Conservation (phyloP, 2,113 vertebrate species). For the Lynx canadensis region DNA sequence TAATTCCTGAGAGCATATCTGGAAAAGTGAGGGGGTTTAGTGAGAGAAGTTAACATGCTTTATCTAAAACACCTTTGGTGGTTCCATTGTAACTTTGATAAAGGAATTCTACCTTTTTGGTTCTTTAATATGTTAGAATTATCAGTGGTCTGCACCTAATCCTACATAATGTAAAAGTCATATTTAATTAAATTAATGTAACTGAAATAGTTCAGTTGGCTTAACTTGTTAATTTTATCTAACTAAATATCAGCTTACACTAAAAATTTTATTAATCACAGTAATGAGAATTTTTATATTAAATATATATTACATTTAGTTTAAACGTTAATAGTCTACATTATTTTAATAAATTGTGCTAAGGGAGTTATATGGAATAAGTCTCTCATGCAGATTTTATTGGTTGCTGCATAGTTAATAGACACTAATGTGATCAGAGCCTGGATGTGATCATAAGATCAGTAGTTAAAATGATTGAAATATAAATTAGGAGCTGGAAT, state of each 20-base stretch:
- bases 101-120: conserved; percentile 43
- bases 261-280: conserved; percentile 84
- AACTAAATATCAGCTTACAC: conserved; percentile 82
- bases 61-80: neutral
- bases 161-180: conserved; percentile 74
- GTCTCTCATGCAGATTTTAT: conserved; percentile 83
- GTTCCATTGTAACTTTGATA: conserved; percentile 64
- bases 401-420: conserved; percentile 84
- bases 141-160: conserved; percentile 65
- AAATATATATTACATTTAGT: conserved; percentile 84
- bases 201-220: conserved; percentile 79
- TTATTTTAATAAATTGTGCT: conserved; percentile 83
- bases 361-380: conserved; percentile 79
- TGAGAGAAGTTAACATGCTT: neutral
- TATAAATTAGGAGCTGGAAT: conserved; percentile 81
- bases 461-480: conserved; percentile 83
- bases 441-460: conserved; percentile 80
- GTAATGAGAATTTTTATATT: conserved; percentile 84
- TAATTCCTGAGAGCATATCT: neutral
- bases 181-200: conserved; percentile 83
- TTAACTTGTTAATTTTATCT: conserved; percentile 82
- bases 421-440: conserved; percentile 82
- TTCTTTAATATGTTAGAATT: conserved; percentile 75
- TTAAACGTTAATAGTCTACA: conserved; percentile 83
- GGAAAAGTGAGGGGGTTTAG: neutral